Conservation (phyloP, 2,888 invertebrate genomes). For the Hypomecis atomaria region DNA sequence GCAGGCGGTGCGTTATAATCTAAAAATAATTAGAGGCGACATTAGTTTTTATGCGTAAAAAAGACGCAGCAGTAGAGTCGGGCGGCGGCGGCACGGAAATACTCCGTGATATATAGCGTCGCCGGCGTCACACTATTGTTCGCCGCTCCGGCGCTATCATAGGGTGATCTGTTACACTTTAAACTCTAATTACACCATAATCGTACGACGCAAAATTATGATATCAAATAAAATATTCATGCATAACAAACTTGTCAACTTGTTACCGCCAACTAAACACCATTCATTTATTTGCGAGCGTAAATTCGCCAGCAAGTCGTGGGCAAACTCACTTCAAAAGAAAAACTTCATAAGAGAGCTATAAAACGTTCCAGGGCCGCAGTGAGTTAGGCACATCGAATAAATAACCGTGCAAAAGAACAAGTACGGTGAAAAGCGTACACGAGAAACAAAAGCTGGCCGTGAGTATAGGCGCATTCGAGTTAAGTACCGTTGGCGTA, state of each 20-base stretch:
- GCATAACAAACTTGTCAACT: conserved; percentile 40
- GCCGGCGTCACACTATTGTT: conserved; percentile 71
- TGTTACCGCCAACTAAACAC: conserved; percentile 40
- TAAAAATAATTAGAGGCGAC: conserved; percentile 84
- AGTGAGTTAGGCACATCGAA: conserved; percentile 64
- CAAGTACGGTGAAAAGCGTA: conserved; percentile 67
- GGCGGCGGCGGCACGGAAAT: conserved; percentile 75
- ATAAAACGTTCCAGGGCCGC: conserved; percentile 63
- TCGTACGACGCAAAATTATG: conserved; percentile 30
- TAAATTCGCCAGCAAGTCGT: conserved; percentile 59
- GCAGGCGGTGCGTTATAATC: conserved; percentile 83
- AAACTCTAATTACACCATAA: not conserved
- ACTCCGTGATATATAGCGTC: conserved; percentile 76
- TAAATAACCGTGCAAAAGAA: conserved; percentile 67
- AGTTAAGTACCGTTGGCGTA: conserved; percentile 76
- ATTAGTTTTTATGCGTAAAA: conserved; percentile 84
- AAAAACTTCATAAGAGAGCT: conserved; percentile 69
- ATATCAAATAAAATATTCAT: conserved; percentile 38
- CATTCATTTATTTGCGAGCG: conserved; percentile 56
- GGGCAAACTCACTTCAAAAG: conserved; percentile 59
- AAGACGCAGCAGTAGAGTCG: conserved; percentile 73
- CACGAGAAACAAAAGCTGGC: conserved; percentile 71
- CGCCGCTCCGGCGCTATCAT: conserved; percentile 57
- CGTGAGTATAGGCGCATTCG: conserved; percentile 69
- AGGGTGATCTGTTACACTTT: conserved; percentile 59